These are phyloP conservation scores for Salarias fasciatus DNA, from an alignment of 2,797 vertebrate species.

Conservation along the genomic window DNA sequence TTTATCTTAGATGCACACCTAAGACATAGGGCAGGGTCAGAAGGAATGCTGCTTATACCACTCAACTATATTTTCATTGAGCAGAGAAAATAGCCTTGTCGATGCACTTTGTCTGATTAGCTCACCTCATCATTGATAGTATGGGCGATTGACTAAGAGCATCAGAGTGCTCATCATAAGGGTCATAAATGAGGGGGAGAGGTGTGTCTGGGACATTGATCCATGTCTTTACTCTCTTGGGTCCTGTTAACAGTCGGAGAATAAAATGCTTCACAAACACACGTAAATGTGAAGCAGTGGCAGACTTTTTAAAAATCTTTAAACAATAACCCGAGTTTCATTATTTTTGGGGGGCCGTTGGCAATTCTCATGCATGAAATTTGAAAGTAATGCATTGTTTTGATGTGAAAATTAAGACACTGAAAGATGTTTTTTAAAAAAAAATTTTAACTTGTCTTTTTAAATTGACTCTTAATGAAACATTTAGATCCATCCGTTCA, in stretches of 20 bases:
- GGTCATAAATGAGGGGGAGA: slow-evolving; percentile 55
- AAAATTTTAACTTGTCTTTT: no score
- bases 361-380: no score
- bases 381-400: no score
- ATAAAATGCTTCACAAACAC: no score
- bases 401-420: no score
- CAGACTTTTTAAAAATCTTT: no score
- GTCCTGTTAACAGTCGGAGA: slow-evolving; percentile 39
- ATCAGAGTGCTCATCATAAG: slow-evolving; percentile 49
- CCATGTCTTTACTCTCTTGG: slow-evolving; percentile 19
- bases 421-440: no score
- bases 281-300: no score
- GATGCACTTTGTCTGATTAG: slow-evolving; percentile 79
- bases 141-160: slow-evolving; percentile 65
- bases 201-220: slow-evolving; percentile 58
- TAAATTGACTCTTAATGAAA: no score
- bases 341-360: no score
- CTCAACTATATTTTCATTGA: slow-evolving; percentile 74
- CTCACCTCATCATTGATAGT: slow-evolving; percentile 63
- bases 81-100: slow-evolving; percentile 52
- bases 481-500: no score
- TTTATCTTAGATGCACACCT: slow-evolving; percentile 21
- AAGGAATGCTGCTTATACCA: slow-evolving; percentile 43
- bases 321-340: no score
- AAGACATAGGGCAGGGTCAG: slow-evolving; percentile 29